Conservation (phyloP, 2,797 vertebrate species). For the Rhabdophis nuchalis region DNA sequence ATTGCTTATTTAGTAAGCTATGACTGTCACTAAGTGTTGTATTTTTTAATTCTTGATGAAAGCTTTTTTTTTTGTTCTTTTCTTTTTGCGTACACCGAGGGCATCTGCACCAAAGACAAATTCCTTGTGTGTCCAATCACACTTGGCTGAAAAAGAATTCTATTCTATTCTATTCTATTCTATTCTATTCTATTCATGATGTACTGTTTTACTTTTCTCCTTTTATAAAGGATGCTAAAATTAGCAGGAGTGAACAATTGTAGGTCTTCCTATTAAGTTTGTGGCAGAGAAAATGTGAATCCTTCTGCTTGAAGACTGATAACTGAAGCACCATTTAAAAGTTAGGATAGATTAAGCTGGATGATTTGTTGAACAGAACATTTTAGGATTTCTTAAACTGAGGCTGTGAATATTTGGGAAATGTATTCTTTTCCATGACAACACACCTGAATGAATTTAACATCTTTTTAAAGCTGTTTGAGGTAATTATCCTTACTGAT, state of each 20-base stretch:
- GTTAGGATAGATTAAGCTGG: neutral
- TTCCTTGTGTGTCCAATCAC: too few relatives aligned
- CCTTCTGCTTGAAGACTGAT: neutral
- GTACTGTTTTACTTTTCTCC: neutral
- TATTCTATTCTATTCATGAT: neutral
- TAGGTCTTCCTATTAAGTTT: neutral
- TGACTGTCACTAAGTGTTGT: too few relatives aligned
- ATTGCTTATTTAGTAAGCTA: too few relatives aligned
- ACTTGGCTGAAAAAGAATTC: too few relatives aligned
- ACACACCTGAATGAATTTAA: neutral
- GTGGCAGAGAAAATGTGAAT: neutral
- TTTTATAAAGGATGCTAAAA: neutral
- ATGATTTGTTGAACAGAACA: neutral
- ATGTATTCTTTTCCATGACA: neutral
- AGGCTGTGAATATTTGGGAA: neutral
- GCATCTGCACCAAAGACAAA: too few relatives aligned
- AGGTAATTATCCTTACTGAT: neutral
- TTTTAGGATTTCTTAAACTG: neutral
- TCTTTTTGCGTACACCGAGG: too few relatives aligned
- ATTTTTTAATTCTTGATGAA: too few relatives aligned
- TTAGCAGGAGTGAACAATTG: neutral
- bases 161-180: too few relatives aligned
- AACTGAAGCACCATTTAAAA: neutral
- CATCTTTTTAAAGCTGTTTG: neutral
- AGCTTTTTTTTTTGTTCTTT: too few relatives aligned